Evolutionary conservation across 2,113 vertebrate genomes (phyloP), one percentile per base, ranked within the genome.

Genomic region (Coregonus clupeaformis): DNA sequence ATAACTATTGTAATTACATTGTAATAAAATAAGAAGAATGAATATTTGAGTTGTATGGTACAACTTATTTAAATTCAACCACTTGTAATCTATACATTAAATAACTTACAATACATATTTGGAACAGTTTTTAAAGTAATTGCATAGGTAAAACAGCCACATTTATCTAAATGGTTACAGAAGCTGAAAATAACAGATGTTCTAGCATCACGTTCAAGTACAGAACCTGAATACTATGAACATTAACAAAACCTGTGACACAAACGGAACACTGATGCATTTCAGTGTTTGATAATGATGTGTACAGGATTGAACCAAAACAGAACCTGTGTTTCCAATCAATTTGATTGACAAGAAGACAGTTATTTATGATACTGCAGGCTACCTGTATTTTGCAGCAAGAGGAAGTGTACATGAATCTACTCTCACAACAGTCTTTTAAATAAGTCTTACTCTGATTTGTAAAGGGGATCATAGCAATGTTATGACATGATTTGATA

Each of bases 351-450:
- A 89, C 68, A 42, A 86, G 88, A 89, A 87, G 84, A 80, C 89
- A 90, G 89, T 87, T 90, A 91, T 89, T 86, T 90, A 89, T 85
- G 78, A 85, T 90, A 89, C 84, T n/a, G 87, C 89, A 52, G 49
- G 49, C 1, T 52, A 87, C 89, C 89, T 92, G 86, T 91, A 88
- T 89, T 90, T 89, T 90, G 87, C 89, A 88, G 86, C 89, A 91
- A 89, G 82, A 81, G 78, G 84, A 81, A 82, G 81, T 87, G 73
- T 75, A 83, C 78, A 74, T 77, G 75, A 65, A 85, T 89, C 84
- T 65, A 65, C 4, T 65, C 25, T 83, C 79, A 84, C 69, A 30
- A 73, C n/a, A 64, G 79, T 32, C 14, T 30, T 13, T 67, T 18
- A 36, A 9, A n/a, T 7, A 60, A 60, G n/a, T 60, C 12, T 60